Base-by-base conservation (phyloP, 2,797 vertebrate species). In the Yasuhikotakia modesta region DNA sequence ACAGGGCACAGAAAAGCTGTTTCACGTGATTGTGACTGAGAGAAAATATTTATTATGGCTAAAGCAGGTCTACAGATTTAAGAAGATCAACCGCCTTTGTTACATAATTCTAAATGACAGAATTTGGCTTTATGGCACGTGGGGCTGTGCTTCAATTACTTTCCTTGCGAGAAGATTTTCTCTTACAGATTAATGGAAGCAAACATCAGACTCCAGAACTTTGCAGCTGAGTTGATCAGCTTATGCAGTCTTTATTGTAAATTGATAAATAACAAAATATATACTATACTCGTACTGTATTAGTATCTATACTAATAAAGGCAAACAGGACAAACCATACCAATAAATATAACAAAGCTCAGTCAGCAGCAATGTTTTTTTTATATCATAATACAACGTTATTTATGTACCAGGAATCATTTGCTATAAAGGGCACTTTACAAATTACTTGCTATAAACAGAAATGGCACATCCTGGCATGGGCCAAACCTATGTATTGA, bases 21-120 rank as follows among this genome's bases (percentile, higher is more conserved):
- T 65, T 72, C 50, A 71, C 35, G 32, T 72, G 68, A 64, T 11
- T 46, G 46, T 27, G 68, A 45, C 22, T 43, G n/a, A 55, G 14
- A 14, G 12, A 58, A 27, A 16, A 16, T 2, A 52, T 30, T 52
- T 70, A 63, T 70, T 78, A 30, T 21, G n/a, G n/a, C 46, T 0
- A 19, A 77, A 52, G 55, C 57, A 64, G 32, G 58, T 78, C 68
- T 71, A 64, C 0, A 21, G 68, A 64, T 78, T 71, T 78, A 78
- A 65, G 50, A 57, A 78, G 76, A 78, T 72, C 50, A 78, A 50
- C 50, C 45, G 19, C 45, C 14, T 39, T 69, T 70, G 68, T 72
- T 78, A 71, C 27, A 32, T 78, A 78, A 72, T 65, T 55, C 68
- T 35, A 17, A 69, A 60, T 60, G 69, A 14, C 48, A 71, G 32